Base-by-base conservation (phyloP, 2,797 vertebrate species). In the Okamejei kenojei region DNA sequence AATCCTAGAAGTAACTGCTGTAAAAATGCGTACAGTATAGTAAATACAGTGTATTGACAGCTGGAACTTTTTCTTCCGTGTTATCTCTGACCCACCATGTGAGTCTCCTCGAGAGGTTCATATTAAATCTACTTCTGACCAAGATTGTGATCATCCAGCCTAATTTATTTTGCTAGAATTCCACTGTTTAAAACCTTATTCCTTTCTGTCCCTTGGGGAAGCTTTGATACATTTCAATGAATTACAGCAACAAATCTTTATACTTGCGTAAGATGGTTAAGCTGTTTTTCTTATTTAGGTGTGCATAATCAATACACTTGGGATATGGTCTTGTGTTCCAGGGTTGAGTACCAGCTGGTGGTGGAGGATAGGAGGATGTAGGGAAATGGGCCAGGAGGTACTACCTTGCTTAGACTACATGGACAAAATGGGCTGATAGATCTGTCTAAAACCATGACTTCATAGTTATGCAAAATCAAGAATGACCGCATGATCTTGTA, bases 1-100 rank as follows among this genome's bases (percentile, higher is more conserved):
- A 88, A 88, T 88, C 61, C n/a, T 68, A 68, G 63, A 32, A 88
- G 84, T 65, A 88, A 88, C 84, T 88, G n/a, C 63, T 88, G 63
- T 21, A 68, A 68, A 68, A 88, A 21, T 68, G 84, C 84, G 35
- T 65, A 74, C 17, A 74, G 71, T 88, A 35, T 21, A 88, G 65
- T 88, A 88, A 88, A 88, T 29, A 54, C 45, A 54, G 45, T 54
- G 29, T 76, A 79, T n/a, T 58, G 82, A 58, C 61, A 61, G 26
- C 58, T 32, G 58, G n/a, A 63, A n/a, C n/a, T 32, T 86, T 61
- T 86, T 58, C 7, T 58, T 61, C n/a, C 17, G 81, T 11, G 32
- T 88, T 68, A 65, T 68, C 17, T 68, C 63, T 32, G 17, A 7
- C 29, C 15, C 29, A 68, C n/a, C 0, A 54, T 58, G 61, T 7